Evolutionary conservation across 2,888 invertebrate species (phyloP).

Genomic region (Patella ulyssiponensis): DNA sequence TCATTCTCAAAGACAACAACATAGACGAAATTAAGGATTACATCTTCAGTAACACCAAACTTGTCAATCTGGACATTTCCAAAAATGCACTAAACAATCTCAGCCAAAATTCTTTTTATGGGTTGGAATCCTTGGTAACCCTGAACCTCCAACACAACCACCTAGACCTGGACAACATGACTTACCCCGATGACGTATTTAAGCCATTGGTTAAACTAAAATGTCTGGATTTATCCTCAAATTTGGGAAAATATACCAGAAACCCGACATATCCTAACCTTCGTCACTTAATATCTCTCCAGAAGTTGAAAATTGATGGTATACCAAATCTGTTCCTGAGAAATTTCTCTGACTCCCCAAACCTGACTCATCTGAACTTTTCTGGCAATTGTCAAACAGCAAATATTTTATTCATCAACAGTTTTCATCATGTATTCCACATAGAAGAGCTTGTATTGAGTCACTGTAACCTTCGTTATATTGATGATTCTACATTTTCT

Average conservation of each 20-base stretch:
- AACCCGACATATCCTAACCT: neutral
- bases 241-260: neutral
- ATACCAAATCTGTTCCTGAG: neutral
- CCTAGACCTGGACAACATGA: neutral
- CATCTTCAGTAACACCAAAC: neutral
- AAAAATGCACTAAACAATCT: neutral
- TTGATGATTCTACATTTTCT: conserved; percentile 6
- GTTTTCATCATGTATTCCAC: neutral
- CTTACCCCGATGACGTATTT: neutral
- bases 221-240: neutral
- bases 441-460: conserved; percentile 5
- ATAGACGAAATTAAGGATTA: neutral
- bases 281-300: neutral
- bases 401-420: neutral
- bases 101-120: neutral
- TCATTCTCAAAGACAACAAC: neutral
- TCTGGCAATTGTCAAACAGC: conserved; percentile 3
- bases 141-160: neutral
- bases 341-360: neutral
- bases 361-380: conserved; percentile 5
- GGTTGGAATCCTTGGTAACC: neutral
- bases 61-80: neutral
- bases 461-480: neutral
- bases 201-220: neutral
- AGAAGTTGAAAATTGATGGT: conserved; percentile 13